These are phyloP conservation scores for Doris montereyensis DNA, from an alignment of 2,888 invertebrate genomes.

Conservation along the genomic window DNA sequence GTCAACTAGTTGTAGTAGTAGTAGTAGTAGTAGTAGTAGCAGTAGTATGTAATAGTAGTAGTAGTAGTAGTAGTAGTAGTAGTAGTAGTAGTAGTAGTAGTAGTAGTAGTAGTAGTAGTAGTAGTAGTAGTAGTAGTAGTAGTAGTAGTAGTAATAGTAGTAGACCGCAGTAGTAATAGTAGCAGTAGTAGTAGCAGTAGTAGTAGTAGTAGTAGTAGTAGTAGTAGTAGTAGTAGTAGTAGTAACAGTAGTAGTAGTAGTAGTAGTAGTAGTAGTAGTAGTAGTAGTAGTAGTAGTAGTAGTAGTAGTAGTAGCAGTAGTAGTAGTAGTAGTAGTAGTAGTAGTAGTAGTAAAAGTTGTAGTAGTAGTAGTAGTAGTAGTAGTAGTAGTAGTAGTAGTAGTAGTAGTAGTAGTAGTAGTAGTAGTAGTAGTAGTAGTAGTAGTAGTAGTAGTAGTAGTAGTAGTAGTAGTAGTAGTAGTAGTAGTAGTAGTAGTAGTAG, in stretches of 20 bases:
- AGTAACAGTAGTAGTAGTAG: background rate
- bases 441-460: conserved; percentile 20
- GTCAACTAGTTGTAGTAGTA: background rate
- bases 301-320: background rate
- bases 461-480: conserved; percentile 16
- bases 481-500: conserved; percentile 20
- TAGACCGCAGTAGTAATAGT: background rate
- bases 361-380: conserved; percentile 20
- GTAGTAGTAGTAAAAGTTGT: background rate
- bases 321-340: background rate
- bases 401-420: conserved; percentile 6
- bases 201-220: background rate
- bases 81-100: background rate
- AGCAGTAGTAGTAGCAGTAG: background rate
- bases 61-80: background rate
- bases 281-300: background rate
- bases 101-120: background rate
- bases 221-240: background rate
- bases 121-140: background rate
- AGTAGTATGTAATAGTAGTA: background rate
- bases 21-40: background rate
- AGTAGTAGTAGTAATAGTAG: no score
- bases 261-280: background rate
- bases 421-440: conserved; percentile 16
- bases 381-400: conserved; percentile 3